Percentiles rank a stretch among this genome's conserved stretches.
These are phyloP conservation scores for Poeciliopsis turneri DNA, from an alignment of 2,797 vertebrate species.

Conservation along the genomic window DNA sequence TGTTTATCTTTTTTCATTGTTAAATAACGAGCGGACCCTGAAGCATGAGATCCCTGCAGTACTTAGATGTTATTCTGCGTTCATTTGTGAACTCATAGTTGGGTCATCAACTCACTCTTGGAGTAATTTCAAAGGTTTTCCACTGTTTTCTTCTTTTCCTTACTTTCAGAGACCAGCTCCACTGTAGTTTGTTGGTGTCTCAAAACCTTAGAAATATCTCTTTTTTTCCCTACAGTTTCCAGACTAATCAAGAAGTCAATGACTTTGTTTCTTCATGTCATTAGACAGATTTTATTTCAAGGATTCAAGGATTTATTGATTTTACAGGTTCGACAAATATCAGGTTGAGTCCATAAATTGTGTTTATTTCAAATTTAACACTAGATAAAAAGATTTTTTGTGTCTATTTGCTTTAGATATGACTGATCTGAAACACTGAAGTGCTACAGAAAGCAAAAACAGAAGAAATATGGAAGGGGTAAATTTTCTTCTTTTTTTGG, in stretches of 20 bases:
- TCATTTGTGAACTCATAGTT: background rate
- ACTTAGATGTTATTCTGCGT: background rate
- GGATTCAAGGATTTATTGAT: background rate
- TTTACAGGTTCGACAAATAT: background rate
- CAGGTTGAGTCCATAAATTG: background rate
- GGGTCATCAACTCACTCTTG: background rate
- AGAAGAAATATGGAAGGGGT: background rate
- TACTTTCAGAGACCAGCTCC: background rate
- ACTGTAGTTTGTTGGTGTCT: background rate
- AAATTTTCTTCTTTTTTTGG: background rate
- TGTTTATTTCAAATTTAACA: background rate
- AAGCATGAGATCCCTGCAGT: no score
- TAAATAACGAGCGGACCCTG: background rate
- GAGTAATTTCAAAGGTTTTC: background rate
- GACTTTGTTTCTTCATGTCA: background rate
- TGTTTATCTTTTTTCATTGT: background rate
- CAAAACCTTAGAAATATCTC: background rate
- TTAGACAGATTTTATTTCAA: background rate
- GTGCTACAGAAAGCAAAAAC: background rate
- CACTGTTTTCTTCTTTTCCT: background rate
- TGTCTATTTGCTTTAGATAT: background rate
- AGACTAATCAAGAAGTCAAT: background rate
- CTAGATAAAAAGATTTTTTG: background rate
- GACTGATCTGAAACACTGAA: background rate
- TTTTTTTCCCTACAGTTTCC: background rate